Evolutionary conservation across 1,140 invertebrate species (phyloP).

Genomic region (Venustaconcha ellipsiformis): DNA sequence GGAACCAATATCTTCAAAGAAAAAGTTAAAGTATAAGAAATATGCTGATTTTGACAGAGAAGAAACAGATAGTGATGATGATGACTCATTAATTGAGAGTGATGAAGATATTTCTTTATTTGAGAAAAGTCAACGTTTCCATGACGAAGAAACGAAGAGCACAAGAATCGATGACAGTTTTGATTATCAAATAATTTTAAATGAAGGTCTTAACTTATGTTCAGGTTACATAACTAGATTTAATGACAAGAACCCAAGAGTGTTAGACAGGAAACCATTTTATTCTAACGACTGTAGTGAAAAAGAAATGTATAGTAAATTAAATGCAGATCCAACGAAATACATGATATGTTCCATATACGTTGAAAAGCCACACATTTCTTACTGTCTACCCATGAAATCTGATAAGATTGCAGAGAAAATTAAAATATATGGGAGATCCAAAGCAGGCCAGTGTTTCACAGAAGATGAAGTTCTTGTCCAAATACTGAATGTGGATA

Average conservation of each 20-base stretch:
- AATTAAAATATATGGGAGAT: constrained; percentile 54
- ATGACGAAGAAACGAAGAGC: neutral
- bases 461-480: constrained; percentile 60
- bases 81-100: too few relatives aligned
- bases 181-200: constrained; percentile 2
- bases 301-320: constrained; percentile 5
- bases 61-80: neutral
- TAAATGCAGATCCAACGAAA: constrained; percentile 20
- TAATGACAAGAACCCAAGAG: neutral
- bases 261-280: constrained; percentile 1
- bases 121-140: constrained; percentile 21
- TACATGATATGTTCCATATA: constrained; percentile 44
- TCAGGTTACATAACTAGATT: constrained; percentile 9
- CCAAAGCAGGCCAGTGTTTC: constrained; percentile 54
- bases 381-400: constrained; percentile 36
- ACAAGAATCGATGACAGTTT: constrained; percentile 1
- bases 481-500: constrained; percentile 39
- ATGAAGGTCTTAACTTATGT: constrained; percentile 10
- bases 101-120: constrained; percentile 17
- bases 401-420: constrained; percentile 7
- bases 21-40: too few relatives aligned
- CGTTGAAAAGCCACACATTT: constrained; percentile 41
- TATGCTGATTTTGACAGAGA: too few relatives aligned
- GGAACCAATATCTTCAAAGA: too few relatives aligned
- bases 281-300: constrained; percentile 11